A percentile compares a stretch with the other conserved stretches of the same genome.
phyloP scores from a whole-genome alignment of 2,888 invertebrate genomes.

The Amphipyra berbera region DNA sequence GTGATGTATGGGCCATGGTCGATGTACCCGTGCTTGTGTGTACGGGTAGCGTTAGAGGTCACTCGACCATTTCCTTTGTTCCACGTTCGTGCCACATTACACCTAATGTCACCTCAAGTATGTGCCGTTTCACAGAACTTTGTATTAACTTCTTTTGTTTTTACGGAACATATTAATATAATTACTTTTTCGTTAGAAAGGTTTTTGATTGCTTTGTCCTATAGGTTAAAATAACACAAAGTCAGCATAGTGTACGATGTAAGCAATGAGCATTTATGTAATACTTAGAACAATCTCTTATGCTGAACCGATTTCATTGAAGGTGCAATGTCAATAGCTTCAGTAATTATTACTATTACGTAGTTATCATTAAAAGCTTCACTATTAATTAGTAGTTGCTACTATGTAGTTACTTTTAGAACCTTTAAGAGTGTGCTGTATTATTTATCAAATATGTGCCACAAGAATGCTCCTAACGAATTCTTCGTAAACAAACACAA shows the following conservation, averaged over 20 bases:
- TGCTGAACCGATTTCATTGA: too few species aligned
- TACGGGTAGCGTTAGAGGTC: slow-evolving; percentile 29
- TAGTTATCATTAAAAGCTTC: neutral
- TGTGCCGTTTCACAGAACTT: slow-evolving; percentile 30
- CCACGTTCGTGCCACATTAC: slow-evolving; percentile 44
- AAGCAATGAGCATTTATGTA: neutral
- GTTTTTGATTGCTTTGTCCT: slow-evolving; percentile 38
- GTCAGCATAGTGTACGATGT: neutral
- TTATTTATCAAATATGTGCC: slow-evolving; percentile 11
- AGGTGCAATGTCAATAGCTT: too few species aligned
- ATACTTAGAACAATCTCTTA: neutral
- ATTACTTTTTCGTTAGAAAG: slow-evolving; percentile 38
- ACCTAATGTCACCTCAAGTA: slow-evolving; percentile 43
- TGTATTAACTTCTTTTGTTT: slow-evolving; percentile 44
- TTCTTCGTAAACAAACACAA: slow-evolving; percentile 32
- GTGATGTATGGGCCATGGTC: slow-evolving; percentile 15
- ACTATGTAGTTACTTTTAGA: slow-evolving; percentile 9
- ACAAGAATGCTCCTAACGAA: slow-evolving; percentile 31
- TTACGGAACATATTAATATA: slow-evolving; percentile 40
- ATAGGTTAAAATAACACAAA: slow-evolving; percentile 14
- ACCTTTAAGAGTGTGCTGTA: slow-evolving; percentile 14
- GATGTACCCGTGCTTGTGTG: neutral
- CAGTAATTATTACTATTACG: too few species aligned
- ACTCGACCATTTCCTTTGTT: slow-evolving; percentile 40
- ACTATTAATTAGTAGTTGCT: slow-evolving; percentile 3